These are phyloP conservation scores for Lophius piscatorius DNA, from an alignment of 2,113 vertebrate genomes.

Conservation along the genomic window DNA sequence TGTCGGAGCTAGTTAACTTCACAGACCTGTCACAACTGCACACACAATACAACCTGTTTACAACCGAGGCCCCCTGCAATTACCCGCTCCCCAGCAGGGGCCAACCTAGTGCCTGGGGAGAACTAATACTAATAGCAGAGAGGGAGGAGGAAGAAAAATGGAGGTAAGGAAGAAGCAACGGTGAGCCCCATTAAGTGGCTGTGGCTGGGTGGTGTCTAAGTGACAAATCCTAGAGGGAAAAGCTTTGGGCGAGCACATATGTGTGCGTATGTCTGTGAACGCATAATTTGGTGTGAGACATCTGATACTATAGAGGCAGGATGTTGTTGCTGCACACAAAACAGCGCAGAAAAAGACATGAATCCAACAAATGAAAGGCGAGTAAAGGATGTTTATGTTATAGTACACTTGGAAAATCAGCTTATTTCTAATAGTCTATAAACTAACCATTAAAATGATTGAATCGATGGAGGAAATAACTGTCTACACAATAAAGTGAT, in stretches of 20 bases:
- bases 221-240: slow-evolving; percentile 47
- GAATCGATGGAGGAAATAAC: slow-evolving; percentile 52
- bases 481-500: slow-evolving; percentile 21
- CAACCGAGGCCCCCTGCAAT: slow-evolving; percentile 59
- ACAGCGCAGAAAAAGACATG: not conserved
- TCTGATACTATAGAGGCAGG: not conserved
- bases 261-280: slow-evolving; percentile 1
- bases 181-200: slow-evolving; percentile 51
- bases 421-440: slow-evolving; percentile 53
- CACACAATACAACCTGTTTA: slow-evolving; percentile 73
- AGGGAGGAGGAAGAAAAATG: slow-evolving; percentile 3
- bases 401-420: slow-evolving; percentile 24
- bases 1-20: slow-evolving; percentile 79
- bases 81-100: slow-evolving; percentile 61
- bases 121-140: slow-evolving; percentile 47
- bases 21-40: slow-evolving; percentile 72
- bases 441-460: slow-evolving; percentile 62
- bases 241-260: not conserved
- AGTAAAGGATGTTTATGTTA: slow-evolving; percentile 45
- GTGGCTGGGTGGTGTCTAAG: slow-evolving; percentile 37
- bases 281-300: slow-evolving; percentile 3
- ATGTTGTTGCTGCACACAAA: slow-evolving; percentile 2
- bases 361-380: slow-evolving; percentile 30
- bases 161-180: not conserved
- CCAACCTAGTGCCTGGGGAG: slow-evolving; percentile 49